Base-by-base conservation (phyloP, 2,888 invertebrate genomes). In the Nephrotoma appendiculata region DNA sequence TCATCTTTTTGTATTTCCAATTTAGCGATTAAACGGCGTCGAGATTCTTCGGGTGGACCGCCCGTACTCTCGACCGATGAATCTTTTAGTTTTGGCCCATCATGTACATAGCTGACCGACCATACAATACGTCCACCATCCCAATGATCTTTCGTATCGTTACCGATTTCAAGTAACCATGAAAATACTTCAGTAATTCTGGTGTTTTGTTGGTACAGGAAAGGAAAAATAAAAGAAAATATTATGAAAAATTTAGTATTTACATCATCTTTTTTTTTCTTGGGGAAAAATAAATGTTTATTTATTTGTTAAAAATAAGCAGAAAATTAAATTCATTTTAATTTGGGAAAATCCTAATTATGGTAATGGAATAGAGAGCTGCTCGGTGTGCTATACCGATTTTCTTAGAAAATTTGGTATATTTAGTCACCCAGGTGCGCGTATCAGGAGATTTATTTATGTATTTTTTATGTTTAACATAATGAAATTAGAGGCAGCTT, bases 1-100 rank as follows among this genome's bases (percentile, higher is more conserved):
- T 98, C 97, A 90, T 98, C 98, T 90, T 98, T 98, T 90, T 97
- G 97, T 88, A 98, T 96, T 90, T 97, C 97, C 85, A 98, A 93
- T 88, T 97, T 93, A 0, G 97, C 96, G 87, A 96, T 96, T 84
- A 97, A 93, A 90, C 96, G 95, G 88, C 94, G 92, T 85, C 92
- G 92, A 71, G 92, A 92, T 88, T 92, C 90, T 88, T 92, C 91
- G n/a, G 90, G 89, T 12, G 90, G 89, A 11, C 88, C 88, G 12
- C 89, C 89, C 43, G 89, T 89, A 57, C 89, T 89, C 87, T 89
- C 89, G 1, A 90, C 86, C 0, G 90, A 90, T 57, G 89, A 89
- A 86, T 91, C 91, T 88, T 91, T 91, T 9, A 90, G 88, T 87
- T 90, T 91, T 88, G 91, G 93, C 90, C 94, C 91, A 92, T 95